Conservation (phyloP, 1,140 invertebrate genomes). For the Araneus ventricosus region DNA sequence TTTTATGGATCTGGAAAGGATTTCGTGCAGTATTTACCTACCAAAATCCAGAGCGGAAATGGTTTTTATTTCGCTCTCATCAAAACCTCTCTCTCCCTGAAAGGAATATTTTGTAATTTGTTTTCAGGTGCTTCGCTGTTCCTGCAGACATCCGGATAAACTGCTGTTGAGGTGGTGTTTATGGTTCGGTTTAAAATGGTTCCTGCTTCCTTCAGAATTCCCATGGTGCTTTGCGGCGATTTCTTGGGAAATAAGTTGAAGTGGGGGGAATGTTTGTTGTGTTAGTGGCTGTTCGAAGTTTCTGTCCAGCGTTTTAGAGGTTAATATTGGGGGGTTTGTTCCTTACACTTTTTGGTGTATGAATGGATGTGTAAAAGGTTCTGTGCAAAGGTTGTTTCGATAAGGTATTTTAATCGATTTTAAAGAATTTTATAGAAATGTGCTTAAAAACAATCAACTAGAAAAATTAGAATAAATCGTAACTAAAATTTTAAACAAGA, state of each 20-base stretch:
- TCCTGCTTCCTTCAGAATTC: background rate
- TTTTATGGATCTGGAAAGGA: background rate
- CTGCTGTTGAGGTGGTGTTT: background rate
- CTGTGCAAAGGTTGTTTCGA: no score
- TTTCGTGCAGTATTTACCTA: background rate
- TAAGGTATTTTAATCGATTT: no score
- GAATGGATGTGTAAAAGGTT: no score
- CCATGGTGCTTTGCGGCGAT: background rate
- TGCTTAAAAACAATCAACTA: no score
- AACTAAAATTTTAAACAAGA: no score
- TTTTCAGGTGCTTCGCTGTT: background rate
- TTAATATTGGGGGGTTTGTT: no score
- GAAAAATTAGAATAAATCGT: no score
- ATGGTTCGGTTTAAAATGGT: background rate
- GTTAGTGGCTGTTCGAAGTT: no score
- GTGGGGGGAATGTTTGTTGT: background rate
- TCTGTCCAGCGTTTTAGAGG: no score
- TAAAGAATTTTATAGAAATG: no score
- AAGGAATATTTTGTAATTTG: background rate
- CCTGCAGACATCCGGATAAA: background rate
- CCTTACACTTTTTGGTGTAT: background rate
- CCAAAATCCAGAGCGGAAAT: background rate
- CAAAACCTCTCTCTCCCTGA: background rate
- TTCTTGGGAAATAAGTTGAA: background rate
- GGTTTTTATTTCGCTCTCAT: background rate